Base-by-base conservation (phyloP, 2,113 vertebrate genomes). In the Colinus virginianus region DNA sequence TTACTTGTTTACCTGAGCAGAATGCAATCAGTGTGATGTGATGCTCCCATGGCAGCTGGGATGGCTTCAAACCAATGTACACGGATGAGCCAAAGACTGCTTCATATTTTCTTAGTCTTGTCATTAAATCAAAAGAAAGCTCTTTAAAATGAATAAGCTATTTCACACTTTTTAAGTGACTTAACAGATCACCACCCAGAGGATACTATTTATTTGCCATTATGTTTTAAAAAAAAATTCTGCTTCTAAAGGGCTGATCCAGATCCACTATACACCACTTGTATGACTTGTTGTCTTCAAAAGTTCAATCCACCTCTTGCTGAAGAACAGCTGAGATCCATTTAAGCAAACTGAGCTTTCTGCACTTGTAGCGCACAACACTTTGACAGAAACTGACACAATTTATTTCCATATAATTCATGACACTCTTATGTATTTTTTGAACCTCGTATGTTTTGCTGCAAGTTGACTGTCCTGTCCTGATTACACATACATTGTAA, bases 1-100 rank as follows among this genome's bases (percentile, higher is more conserved):
- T 66, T 95, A 90, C 96, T 95, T 96, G 90, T 96, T 97, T 95
- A 93, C 81, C 76, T 95, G 92, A 96, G 87, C 38, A 7, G 43
- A 70, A 90, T 3, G 32, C 81, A 85, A 76, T 59, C 86, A 84
- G 28, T 0, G 0, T 85, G 55, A 43, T 93, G 80, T 63, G 49
- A 80, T 88, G 58, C 90, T 94, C 83, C 40, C 36, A 11, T 19
- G 88, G 48, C 78, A 97, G 90, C 69, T 43, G 48, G 58, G 68
- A 21, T 84, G 94, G 90, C 97, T 51, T 90, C 55, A 91, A 87
- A 97, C 81, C 94, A 96, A 79, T 1, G 34, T 89, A 90, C 77
- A 78, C 74, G 87, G 68, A 74, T 61, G 26, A 94, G 64, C 53
- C 78, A 95, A 84, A 69, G 25, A 90, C 42, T 84, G 63, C 32